phyloP scores from a whole-genome alignment of 2,888 invertebrate genomes.

The Apamea monoglypha region DNA sequence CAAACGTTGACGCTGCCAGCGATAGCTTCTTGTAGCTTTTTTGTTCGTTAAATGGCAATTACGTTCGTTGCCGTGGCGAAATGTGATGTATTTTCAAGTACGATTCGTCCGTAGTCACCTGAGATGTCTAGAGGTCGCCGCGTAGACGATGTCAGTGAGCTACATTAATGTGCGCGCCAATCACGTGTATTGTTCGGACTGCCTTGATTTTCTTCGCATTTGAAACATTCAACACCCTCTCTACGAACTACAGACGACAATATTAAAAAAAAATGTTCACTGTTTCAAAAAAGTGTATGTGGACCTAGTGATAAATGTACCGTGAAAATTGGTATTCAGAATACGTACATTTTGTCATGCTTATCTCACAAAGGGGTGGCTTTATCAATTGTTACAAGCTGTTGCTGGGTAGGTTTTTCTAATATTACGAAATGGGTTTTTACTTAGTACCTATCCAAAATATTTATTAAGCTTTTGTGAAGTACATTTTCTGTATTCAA shows the following conservation, averaged over 20 bases:
- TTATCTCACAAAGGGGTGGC: conserved; percentile 56
- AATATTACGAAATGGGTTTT: conserved; percentile 16
- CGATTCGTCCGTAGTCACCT: conserved; percentile 79
- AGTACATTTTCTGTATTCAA: conserved; percentile 10
- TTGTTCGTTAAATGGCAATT: conserved; percentile 78
- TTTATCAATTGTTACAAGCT: conserved; percentile 58
- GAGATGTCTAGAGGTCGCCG: conserved; percentile 85
- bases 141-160: conserved; percentile 72
- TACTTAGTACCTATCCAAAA: conserved; percentile 5
- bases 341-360: conserved; percentile 50
- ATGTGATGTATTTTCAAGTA: conserved; percentile 72
- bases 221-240: conserved; percentile 31
- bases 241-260: conserved; percentile 1
- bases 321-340: conserved; percentile 56
- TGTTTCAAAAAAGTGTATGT: conserved; percentile 28
- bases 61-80: conserved; percentile 64
- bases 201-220: conserved; percentile 58
- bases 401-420: conserved; percentile 46
- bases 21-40: conserved; percentile 71
- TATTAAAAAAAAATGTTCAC: conserved; percentile 23
- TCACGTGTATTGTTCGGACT: conserved; percentile 74
- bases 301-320: conserved; percentile 48
- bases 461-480: conserved; percentile 3
- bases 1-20: conserved; percentile 62
- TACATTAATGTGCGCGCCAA: conserved; percentile 77